These are phyloP conservation scores for Congeria kusceri DNA, from an alignment of 2,888 invertebrate species.

Conservation along the genomic window DNA sequence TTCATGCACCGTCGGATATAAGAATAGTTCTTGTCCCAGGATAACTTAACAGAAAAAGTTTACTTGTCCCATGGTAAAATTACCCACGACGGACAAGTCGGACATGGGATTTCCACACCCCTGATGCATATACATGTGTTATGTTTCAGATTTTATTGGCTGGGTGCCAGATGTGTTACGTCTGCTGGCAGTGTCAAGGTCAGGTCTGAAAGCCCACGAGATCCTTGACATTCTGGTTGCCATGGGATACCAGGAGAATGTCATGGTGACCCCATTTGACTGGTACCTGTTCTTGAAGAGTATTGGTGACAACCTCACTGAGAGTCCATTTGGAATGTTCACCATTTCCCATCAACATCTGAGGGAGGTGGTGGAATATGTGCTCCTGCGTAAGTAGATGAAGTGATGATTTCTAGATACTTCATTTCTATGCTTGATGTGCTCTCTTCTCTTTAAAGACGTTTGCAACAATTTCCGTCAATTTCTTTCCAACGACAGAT, in stretches of 20 bases:
- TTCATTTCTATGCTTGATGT: too few relatives aligned
- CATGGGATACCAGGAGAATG: conserved; percentile 79
- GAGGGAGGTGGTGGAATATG: conserved; percentile 78
- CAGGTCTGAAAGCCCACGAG: conserved; percentile 80
- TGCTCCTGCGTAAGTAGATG: conserved; percentile 77
- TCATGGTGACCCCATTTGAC: conserved; percentile 78
- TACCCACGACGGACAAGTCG: too few relatives aligned
- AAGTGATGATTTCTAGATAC: too few relatives aligned
- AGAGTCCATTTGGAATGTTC: conserved; percentile 78
- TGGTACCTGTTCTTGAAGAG: conserved; percentile 81
- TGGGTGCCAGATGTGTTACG: conserved; percentile 84
- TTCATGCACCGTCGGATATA: too few relatives aligned
- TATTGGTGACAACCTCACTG: conserved; percentile 72
- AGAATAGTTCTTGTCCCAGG: too few relatives aligned
- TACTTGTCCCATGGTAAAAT: too few relatives aligned
- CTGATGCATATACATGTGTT: too few relatives aligned
- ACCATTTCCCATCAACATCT: conserved; percentile 79
- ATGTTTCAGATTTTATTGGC: conserved; percentile 77
- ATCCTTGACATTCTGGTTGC: conserved; percentile 75
- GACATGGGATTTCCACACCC: too few relatives aligned
- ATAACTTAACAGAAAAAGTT: too few relatives aligned
- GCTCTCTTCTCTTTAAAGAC: too few relatives aligned
- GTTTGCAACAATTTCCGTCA: too few relatives aligned
- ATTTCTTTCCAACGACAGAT: too few relatives aligned
- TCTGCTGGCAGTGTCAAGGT: conserved; percentile 80